Percentiles rank a stretch among this genome's conserved stretches.
phyloP scores from a whole-genome alignment of 2,797 vertebrate species.

The Trematomus bernacchii region DNA sequence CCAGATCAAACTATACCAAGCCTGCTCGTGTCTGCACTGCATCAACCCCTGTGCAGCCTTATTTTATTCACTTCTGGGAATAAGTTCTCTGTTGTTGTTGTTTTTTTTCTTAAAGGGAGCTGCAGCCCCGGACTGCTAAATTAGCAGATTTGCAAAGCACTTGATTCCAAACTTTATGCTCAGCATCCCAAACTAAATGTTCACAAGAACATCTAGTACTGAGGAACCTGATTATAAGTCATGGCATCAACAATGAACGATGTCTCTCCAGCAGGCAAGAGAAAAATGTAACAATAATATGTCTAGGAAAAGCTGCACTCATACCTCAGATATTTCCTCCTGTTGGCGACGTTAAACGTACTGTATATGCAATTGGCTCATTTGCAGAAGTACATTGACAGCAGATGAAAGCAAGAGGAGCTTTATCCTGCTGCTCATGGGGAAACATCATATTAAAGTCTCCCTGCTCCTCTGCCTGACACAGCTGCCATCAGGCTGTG shows the following conservation, averaged over 20 bases:
- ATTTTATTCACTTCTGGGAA: slow-evolving; percentile 50
- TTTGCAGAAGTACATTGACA: slow-evolving; percentile 38
- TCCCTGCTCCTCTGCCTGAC: slow-evolving; percentile 57
- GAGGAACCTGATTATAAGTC: slow-evolving; percentile 35
- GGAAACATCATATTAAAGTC: slow-evolving; percentile 77
- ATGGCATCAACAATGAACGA: slow-evolving; percentile 46
- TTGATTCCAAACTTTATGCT: slow-evolving; percentile 57
- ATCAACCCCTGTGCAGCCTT: slow-evolving; percentile 51
- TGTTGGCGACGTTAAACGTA: slow-evolving; percentile 24
- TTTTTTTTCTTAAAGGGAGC: slow-evolving; percentile 55
- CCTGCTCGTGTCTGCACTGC: slow-evolving; percentile 62
- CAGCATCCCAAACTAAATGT: slow-evolving; percentile 74
- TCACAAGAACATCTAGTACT: slow-evolving; percentile 56
- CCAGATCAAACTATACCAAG: slow-evolving; percentile 60
- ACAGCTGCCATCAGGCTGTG: slow-evolving; percentile 37
- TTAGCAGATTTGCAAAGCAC: slow-evolving; percentile 69
- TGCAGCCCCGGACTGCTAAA: slow-evolving; percentile 49
- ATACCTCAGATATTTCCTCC: slow-evolving; percentile 56
- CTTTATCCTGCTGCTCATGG: slow-evolving; percentile 56
- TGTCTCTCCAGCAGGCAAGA: slow-evolving; percentile 53
- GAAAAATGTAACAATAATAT: slow-evolving; percentile 64
- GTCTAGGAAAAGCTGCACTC: slow-evolving; percentile 54
- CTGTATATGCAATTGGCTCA: slow-evolving; percentile 36
- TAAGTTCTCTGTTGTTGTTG: slow-evolving; percentile 41
- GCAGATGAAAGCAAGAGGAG: slow-evolving; percentile 65